phyloP scores from a whole-genome alignment of 2,113 vertebrate genomes.

The Chloropsis cyanopogon region DNA sequence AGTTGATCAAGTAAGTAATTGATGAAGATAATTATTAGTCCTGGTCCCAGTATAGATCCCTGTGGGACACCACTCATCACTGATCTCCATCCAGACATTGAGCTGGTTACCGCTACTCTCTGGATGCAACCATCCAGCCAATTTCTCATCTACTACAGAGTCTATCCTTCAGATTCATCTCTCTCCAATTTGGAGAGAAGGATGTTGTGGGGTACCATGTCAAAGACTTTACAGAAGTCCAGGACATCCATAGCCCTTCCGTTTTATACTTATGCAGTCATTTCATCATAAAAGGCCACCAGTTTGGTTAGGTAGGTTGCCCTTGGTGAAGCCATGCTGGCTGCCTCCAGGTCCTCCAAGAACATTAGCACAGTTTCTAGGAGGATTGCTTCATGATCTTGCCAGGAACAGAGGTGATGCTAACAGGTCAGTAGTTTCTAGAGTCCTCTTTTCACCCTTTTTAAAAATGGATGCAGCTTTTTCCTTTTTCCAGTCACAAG shows the following conservation, averaged over 20 bases:
- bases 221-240: not conserved
- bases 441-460: not conserved
- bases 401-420: not conserved
- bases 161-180: not conserved
- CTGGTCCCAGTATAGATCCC: not conserved
- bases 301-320: not conserved
- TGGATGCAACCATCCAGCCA: not conserved
- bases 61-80: not conserved
- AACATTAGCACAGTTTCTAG: not conserved
- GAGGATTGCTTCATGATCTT: not conserved
- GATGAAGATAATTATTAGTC: not conserved
- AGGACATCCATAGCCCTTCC: not conserved
- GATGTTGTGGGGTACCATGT: no score
- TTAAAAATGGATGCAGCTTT: not conserved
- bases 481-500: not conserved
- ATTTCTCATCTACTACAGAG: not conserved
- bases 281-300: not conserved
- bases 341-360: no score
- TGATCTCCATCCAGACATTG: not conserved
- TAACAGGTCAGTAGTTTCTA: not conserved
- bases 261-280: not conserved
- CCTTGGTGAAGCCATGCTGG: not conserved
- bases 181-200: not conserved
- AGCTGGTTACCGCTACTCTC: not conserved
- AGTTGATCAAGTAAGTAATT: no score